Evolutionary conservation across 2,888 invertebrate genomes (phyloP).

Genomic region (Caenorhabditis sp.): DNA sequence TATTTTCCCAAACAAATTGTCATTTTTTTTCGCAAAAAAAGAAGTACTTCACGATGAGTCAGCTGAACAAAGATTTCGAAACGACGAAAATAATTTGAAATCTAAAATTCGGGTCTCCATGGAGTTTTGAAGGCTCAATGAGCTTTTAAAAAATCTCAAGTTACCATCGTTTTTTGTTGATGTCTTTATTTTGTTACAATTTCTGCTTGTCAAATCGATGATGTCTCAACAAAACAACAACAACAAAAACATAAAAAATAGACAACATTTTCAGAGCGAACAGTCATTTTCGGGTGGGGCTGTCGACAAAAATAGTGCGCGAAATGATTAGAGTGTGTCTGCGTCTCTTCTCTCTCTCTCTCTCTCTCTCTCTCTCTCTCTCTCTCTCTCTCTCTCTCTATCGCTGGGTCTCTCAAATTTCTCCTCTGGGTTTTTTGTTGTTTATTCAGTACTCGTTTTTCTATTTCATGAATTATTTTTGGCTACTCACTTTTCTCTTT

Average conservation of each 20-base stretch:
- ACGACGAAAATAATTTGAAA: too few species aligned
- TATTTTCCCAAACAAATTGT: too few species aligned
- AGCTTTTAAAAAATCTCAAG: neutral
- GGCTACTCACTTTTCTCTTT: neutral
- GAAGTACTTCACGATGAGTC: too few species aligned
- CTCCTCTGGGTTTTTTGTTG: neutral
- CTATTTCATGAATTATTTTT: neutral
- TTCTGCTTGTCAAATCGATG: neutral
- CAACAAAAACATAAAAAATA: neutral
- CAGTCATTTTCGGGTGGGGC: neutral
- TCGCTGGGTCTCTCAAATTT: neutral
- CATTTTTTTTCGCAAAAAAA: too few species aligned
- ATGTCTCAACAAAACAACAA: neutral
- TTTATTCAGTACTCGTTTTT: neutral
- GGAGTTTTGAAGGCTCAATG: neutral
- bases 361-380: too few species aligned
- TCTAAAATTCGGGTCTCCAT: neutral
- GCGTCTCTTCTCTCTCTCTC: neutral
- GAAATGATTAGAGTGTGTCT: neutral
- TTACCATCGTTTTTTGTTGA: neutral
- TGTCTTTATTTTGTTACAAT: too few species aligned
- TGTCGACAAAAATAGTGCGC: neutral
- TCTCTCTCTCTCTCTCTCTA: too few species aligned
- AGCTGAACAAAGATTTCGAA: too few species aligned
- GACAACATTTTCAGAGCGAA: neutral